phyloP scores from a whole-genome alignment of 2,888 invertebrate genomes.

The Tetranychus truncatus region DNA sequence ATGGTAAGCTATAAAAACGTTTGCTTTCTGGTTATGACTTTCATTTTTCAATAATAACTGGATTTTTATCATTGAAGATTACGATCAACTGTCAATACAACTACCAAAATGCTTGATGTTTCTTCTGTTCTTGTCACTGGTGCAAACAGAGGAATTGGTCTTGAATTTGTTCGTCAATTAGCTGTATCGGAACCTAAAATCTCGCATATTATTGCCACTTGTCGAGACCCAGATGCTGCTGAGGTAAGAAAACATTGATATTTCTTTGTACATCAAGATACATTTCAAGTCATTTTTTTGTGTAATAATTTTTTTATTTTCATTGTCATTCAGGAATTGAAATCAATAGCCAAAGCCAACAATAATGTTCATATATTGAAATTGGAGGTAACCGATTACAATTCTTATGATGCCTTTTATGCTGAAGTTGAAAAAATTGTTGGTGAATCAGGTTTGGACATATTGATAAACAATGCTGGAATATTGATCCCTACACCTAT shows the following conservation, averaged over 20 bases:
- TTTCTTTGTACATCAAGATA: neutral
- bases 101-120: neutral
- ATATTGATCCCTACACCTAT: slow-evolving; percentile 54
- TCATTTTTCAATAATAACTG: no score
- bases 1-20: no score
- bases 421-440: slow-evolving; percentile 27
- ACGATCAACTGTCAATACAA: no score
- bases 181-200: slow-evolving; percentile 34
- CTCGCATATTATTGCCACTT: slow-evolving; percentile 46
- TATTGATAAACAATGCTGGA: slow-evolving; percentile 75
- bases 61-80: no score
- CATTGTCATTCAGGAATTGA: neutral
- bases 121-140: slow-evolving; percentile 45
- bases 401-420: neutral
- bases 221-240: slow-evolving; percentile 50
- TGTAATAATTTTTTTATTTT: no score
- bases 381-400: slow-evolving; percentile 25
- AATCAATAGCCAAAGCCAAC: neutral
- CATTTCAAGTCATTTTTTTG: no score
- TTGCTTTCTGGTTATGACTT: no score
- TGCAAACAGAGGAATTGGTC: slow-evolving; percentile 70
- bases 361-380: slow-evolving; percentile 28
- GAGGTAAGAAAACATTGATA: neutral
- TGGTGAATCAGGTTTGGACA: slow-evolving; percentile 46
- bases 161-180: slow-evolving; percentile 61